Evolutionary conservation across 2,113 vertebrate species (phyloP), one percentile per base, ranked within the genome.

Genomic region (Scytalopus superciliaris): DNA sequence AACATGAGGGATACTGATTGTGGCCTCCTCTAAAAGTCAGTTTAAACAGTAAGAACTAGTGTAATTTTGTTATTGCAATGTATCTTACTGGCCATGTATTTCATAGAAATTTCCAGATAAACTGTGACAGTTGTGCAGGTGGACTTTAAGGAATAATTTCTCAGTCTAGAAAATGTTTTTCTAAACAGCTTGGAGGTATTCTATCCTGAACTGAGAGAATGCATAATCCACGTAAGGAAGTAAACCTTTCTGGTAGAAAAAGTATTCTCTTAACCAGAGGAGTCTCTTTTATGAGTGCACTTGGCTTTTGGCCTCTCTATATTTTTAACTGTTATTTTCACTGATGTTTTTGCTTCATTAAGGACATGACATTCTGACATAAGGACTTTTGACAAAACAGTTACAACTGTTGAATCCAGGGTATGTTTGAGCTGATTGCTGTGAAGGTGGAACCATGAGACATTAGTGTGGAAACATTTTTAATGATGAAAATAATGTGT

Each of bases 401-500:
- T 50, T 35, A 33, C 7, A 83, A 14, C 40, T 84, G n/a, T 39
- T 63, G 67, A 63, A 56, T 74, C 18, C 19, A 68, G 66, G 8
- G 8, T 67, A n/a, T 53, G 9, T 78, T 92, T 88, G 22, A 88
- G 10, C 27, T 50, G 60, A 63, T 76, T 68, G 7, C 60, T 66
- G 12, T 85, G 63, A 60, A 50, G n/a, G 6, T 76, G 22, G 14
- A 89, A 44, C 24, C 84, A n/a, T 3, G 4, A 87, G 66, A 42
- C 6, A 64, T 42, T n/a, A 45, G 5, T 40, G 44, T 7, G 2
- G 31, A 28, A 92, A 49, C 21, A n/a, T 66, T 42, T 60, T 53
- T 16, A 94, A 56, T 60, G 5, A 37, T 31, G 73, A 94, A 96
- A 97, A 94, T 91, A 84, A 42, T 77, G 3, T 79, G 3, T 95